Conservation (phyloP, 2,797 vertebrate genomes). For the Paratrypauchen microcephalus region DNA sequence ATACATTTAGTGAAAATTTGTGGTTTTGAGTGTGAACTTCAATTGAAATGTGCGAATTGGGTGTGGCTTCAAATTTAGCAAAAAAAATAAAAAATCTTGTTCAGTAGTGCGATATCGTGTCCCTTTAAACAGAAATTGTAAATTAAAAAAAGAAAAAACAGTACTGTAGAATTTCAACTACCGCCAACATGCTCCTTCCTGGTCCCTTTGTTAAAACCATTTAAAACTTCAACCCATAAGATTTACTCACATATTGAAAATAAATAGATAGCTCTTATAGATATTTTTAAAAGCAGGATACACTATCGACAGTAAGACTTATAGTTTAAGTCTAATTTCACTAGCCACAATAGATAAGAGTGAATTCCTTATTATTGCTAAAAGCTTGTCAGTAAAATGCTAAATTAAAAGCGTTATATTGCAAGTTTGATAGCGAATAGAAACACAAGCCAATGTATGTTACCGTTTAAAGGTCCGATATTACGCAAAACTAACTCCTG, state of each 20-base stretch:
- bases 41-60: slow-evolving; percentile 28
- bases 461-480: slow-evolving; percentile 6
- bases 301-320: slow-evolving; percentile 42
- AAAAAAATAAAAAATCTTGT: slow-evolving; percentile 35
- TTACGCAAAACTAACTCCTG: no score
- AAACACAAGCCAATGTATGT: slow-evolving; percentile 24
- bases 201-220: slow-evolving; percentile 58
- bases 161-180: slow-evolving; percentile 60
- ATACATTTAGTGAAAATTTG: slow-evolving; percentile 26
- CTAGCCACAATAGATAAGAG: slow-evolving; percentile 30
- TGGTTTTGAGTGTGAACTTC: slow-evolving; percentile 21
- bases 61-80: slow-evolving; percentile 24
- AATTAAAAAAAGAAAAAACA: slow-evolving; percentile 49
- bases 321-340: slow-evolving; percentile 45
- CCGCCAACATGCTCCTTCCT: slow-evolving; percentile 45
- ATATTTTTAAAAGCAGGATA: slow-evolving; percentile 60
- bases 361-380: slow-evolving; percentile 37
- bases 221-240: slow-evolving; percentile 31
- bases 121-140: slow-evolving; percentile 48
- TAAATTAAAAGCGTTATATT: slow-evolving; percentile 46
- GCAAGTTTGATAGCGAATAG: slow-evolving; percentile 42
- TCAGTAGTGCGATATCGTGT: slow-evolving; percentile 69
- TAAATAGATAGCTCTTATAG: slow-evolving; percentile 63
- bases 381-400: slow-evolving; percentile 48
- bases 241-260: slow-evolving; percentile 56